Conservation (phyloP, 2,113 vertebrate species). For the Diglossa brunneiventris region DNA sequence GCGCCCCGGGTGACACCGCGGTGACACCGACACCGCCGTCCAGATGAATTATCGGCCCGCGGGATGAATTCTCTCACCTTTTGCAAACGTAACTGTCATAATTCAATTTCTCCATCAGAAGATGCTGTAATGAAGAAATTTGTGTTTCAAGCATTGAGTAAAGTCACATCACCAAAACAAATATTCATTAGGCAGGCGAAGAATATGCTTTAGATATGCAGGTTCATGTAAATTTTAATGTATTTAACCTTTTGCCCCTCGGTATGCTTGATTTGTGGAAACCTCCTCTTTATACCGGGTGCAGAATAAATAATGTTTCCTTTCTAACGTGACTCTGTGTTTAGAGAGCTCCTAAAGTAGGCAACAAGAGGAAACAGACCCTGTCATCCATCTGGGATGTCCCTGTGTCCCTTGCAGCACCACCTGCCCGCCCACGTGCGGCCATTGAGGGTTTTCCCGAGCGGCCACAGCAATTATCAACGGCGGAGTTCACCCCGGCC, state of each 20-base stretch:
- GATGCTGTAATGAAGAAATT: background rate
- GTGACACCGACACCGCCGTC: accelerated
- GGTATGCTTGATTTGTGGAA: background rate
- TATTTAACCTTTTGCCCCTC: background rate
- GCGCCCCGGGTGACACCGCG: too few relatives aligned
- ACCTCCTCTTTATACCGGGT: background rate
- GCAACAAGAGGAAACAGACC: background rate
- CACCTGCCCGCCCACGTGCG: accelerated
- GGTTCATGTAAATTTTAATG: background rate
- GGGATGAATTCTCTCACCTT: background rate
- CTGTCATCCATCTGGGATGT: background rate
- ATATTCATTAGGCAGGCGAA: background rate
- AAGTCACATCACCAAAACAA: background rate
- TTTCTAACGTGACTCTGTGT: background rate
- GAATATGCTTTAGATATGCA: background rate
- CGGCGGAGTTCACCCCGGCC: background rate
- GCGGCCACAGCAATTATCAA: background rate
- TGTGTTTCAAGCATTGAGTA: background rate
- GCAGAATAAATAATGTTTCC: background rate
- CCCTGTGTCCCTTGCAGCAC: background rate
- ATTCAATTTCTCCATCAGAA: background rate
- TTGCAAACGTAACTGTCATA: background rate
- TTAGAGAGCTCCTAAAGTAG: background rate
- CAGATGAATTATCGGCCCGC: background rate
- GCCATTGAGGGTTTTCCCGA: background rate